These are phyloP conservation scores for Beroe ovata DNA, from an alignment of 37 sponge, comb jelly and placozoan genomes.

Conservation along the genomic window DNA sequence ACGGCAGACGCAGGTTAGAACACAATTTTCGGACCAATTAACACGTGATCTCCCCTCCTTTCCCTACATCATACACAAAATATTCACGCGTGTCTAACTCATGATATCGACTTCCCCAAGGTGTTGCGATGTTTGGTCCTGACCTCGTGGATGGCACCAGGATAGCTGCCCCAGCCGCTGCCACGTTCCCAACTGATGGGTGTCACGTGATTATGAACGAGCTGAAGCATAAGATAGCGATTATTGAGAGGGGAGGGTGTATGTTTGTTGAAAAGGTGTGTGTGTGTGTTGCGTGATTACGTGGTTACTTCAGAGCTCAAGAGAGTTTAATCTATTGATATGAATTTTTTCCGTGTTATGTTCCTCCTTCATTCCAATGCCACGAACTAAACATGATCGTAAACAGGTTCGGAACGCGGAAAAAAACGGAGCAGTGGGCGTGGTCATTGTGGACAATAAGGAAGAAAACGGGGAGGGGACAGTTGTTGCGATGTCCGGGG, in stretches of 20 bases:
- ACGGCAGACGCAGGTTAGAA: neutral
- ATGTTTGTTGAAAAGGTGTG: slow-evolving; percentile 86
- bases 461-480: neutral
- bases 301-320: too few relatives aligned
- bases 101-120: neutral
- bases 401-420: slow-evolving; percentile 30
- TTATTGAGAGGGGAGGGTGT: slow-evolving; percentile 81
- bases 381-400: too few relatives aligned
- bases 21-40: too few relatives aligned
- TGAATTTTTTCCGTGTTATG: too few relatives aligned
- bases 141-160: neutral
- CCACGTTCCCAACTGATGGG: slow-evolving; percentile 41
- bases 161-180: neutral
- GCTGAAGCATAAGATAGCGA: slow-evolving; percentile 71
- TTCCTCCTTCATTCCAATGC: too few relatives aligned
- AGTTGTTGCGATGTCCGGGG: slow-evolving; percentile 50
- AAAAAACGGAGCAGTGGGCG: slow-evolving; percentile 4
- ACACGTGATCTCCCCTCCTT: neutral
- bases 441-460: slow-evolving; percentile 34
- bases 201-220: slow-evolving; percentile 54
- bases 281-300: neutral
- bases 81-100: neutral
- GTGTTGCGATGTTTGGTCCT: slow-evolving; percentile 31
- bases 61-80: neutral
- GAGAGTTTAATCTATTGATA: too few relatives aligned